Evolutionary conservation across 2,797 vertebrate genomes (phyloP).

Genomic region (Tokudaia tokunoshimensis): DNA sequence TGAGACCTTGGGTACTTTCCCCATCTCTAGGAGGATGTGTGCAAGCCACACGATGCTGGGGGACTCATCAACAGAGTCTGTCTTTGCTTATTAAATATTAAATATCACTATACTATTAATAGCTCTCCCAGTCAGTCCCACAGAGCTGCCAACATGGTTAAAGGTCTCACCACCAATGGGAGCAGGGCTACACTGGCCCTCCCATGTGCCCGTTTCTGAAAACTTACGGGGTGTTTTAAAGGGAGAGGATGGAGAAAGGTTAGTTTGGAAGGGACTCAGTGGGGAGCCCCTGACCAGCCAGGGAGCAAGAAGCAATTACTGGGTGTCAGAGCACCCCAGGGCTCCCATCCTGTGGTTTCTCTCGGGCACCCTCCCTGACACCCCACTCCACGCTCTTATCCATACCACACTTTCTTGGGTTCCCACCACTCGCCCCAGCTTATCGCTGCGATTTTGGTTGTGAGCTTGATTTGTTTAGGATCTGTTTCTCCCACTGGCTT

Average conservation of each 20-base stretch:
- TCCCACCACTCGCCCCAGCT: conserved; percentile 10
- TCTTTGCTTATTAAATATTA: conserved; percentile 70
- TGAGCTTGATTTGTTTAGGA: conserved; percentile 41
- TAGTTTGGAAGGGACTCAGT: conserved; percentile 1
- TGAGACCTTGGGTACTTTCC: conserved; percentile 32
- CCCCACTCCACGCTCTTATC: not conserved
- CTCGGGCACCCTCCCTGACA: not conserved
- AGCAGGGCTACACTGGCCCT: not conserved
- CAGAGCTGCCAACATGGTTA: conserved; percentile 43
- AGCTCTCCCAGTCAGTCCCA: conserved; percentile 56
- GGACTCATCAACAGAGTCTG: conserved; percentile 9
- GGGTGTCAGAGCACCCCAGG: conserved; percentile 23
- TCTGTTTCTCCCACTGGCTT: conserved; percentile 52
- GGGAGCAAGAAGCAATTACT: not conserved
- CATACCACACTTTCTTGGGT: conserved; percentile 10
- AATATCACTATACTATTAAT: conserved; percentile 60
- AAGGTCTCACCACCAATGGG: not conserved
- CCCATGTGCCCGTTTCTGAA: not conserved
- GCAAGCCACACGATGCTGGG: conserved; percentile 21
- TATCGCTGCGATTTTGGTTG: conserved; percentile 57
- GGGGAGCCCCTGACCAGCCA: not conserved
- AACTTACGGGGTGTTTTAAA: conserved; percentile 18
- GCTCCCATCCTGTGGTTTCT: conserved; percentile 36
- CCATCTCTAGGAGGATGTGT: conserved; percentile 39
- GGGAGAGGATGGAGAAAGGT: not conserved